Conservation (phyloP, 2,888 invertebrate species). For the Megaustenia siamemsis region DNA sequence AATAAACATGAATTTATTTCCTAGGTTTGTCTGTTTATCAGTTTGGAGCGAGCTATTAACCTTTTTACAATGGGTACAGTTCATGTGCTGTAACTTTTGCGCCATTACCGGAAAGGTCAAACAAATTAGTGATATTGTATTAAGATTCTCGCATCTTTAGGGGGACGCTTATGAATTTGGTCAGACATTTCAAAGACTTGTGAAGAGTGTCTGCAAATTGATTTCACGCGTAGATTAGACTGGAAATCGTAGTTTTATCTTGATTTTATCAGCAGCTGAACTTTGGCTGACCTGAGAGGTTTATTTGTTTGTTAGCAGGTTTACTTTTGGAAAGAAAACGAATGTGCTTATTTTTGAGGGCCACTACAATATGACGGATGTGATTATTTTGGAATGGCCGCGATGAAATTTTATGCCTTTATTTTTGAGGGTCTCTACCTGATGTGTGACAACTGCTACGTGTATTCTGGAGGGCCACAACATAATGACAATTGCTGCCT, state of each 20-base stretch:
- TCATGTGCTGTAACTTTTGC: neutral
- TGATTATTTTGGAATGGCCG: too few species aligned
- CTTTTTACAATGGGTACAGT: neutral
- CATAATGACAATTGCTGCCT: too few species aligned
- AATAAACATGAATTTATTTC: conserved; percentile 21
- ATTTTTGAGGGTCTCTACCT: too few species aligned
- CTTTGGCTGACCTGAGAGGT: neutral
- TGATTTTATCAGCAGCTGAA: neutral
- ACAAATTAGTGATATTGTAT: conserved; percentile 12
- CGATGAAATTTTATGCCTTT: too few species aligned
- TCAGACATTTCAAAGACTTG: neutral
- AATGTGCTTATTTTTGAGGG: too few species aligned
- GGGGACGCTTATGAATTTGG: neutral
- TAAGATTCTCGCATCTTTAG: neutral
- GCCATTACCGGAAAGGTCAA: conserved; percentile 9
- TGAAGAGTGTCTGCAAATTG: neutral
- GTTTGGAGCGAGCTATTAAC: neutral
- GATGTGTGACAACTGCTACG: too few species aligned
- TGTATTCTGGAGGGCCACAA: too few species aligned
- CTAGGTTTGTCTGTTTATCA: neutral
- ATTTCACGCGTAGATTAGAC: neutral
- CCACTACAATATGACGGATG: too few species aligned
- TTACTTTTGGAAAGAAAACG: too few species aligned
- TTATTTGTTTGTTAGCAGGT: too few species aligned
- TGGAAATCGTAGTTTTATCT: neutral